Evolutionary conservation across 2,888 invertebrate species (phyloP).

Genomic region (Chesias legatella): DNA sequence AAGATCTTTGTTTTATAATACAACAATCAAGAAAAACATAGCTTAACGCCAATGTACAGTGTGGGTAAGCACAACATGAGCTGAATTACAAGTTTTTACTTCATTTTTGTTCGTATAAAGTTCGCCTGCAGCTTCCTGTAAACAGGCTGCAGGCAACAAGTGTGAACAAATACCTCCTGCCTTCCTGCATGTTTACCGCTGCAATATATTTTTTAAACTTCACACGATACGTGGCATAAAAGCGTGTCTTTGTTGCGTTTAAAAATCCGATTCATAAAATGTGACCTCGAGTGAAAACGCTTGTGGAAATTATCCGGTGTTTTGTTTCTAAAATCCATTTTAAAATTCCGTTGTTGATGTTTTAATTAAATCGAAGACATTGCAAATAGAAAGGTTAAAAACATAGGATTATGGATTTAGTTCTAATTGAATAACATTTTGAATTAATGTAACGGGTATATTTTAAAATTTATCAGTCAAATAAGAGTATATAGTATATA

Average conservation of each 20-base stretch:
- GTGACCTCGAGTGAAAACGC: background rate
- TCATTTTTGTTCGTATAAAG: constrained; percentile 46
- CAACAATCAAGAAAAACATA: constrained; percentile 7
- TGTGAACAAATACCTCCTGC: constrained; percentile 25
- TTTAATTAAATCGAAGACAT: constrained; percentile 1
- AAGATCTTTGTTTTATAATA: no score
- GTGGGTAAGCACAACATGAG: constrained; percentile 19
- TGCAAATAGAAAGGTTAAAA: background rate
- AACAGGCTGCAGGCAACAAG: constrained; percentile 35
- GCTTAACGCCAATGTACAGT: constrained; percentile 9
- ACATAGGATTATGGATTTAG: background rate
- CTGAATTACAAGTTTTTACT: constrained; percentile 27
- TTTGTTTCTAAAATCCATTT: background rate
- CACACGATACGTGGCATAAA: constrained; percentile 2
- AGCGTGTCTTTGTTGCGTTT: constrained; percentile 12
- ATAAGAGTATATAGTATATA: no score
- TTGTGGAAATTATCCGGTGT: constrained; percentile 1
- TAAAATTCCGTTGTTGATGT: background rate
- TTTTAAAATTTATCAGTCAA: no score
- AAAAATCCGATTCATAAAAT: constrained; percentile 11
- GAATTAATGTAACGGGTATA: no score
- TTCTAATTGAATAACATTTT: background rate
- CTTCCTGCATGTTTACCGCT: constrained; percentile 16
- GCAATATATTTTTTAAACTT: constrained; percentile 15
- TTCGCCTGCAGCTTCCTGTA: constrained; percentile 47